Evolutionary conservation across 2,797 vertebrate species (phyloP).

Genomic region (Fistularia tabacaria): DNA sequence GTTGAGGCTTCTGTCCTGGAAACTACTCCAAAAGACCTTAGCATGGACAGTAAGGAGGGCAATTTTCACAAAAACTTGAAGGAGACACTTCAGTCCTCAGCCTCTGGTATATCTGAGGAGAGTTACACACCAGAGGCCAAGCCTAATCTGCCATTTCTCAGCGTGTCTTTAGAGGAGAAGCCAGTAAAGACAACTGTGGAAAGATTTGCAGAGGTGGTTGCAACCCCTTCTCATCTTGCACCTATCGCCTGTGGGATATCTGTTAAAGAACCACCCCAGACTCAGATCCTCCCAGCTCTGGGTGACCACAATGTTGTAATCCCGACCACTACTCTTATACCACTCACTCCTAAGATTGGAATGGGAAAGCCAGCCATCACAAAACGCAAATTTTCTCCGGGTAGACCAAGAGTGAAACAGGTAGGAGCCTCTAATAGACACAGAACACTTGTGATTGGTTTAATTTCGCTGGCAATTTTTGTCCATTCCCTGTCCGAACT

Average conservation of each 20-base stretch:
- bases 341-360: constrained; percentile 93
- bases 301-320: constrained; percentile 65
- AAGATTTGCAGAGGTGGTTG: constrained; percentile 67
- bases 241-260: constrained; percentile 45
- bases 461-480: constrained; percentile 9
- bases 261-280: constrained; percentile 52
- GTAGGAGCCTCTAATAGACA: constrained; percentile 62
- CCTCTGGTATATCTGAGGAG: constrained; percentile 43
- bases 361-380: constrained; percentile 97
- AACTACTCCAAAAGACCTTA: constrained; percentile 55
- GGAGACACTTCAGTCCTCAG: constrained; percentile 59
- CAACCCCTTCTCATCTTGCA: constrained; percentile 54
- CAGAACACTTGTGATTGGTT: background rate
- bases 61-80: constrained; percentile 53
- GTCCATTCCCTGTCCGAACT: constrained; percentile 4
- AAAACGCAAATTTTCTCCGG: constrained; percentile 95
- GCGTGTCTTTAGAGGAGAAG: constrained; percentile 76
- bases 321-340: constrained; percentile 84
- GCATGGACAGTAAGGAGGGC: constrained; percentile 43
- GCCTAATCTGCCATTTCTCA: constrained; percentile 64
- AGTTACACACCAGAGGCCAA: constrained; percentile 73
- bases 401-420: constrained; percentile 91
- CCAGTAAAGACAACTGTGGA: constrained; percentile 73
- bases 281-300: constrained; percentile 48
- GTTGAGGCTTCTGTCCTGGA: constrained; percentile 49